A percentile compares a stretch with the other conserved stretches of the same genome.
These are phyloP conservation scores for Propsilocerus akamusi DNA, from an alignment of 1,140 invertebrate species.

Conservation along the genomic window DNA sequence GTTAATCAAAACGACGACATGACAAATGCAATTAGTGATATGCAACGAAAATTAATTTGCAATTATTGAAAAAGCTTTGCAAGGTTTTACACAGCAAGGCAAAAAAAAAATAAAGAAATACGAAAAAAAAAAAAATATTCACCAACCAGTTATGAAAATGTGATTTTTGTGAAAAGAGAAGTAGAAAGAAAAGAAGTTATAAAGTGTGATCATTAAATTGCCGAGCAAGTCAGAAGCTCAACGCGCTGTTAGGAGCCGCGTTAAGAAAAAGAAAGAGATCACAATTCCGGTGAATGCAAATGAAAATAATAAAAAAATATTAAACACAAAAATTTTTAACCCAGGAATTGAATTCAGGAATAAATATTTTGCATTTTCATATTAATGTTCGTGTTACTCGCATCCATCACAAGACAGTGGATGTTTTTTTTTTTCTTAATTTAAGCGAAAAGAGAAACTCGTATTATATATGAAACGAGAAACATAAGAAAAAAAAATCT, in stretches of 20 bases:
- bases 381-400: background rate
- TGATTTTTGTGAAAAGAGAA: background rate
- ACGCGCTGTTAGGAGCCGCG: background rate
- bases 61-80: background rate
- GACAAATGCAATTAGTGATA: background rate
- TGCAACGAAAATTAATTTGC: background rate
- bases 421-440: background rate
- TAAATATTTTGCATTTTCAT: background rate
- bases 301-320: too few species aligned
- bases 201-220: background rate
- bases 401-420: background rate
- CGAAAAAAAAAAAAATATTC: too few species aligned
- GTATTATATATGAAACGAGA: background rate
- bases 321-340: too few species aligned
- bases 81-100: too few species aligned
- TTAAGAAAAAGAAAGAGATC: background rate
- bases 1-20: too few species aligned
- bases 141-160: conserved; percentile 3
- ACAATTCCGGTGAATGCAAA: too few species aligned
- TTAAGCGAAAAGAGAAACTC: background rate
- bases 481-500: background rate
- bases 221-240: background rate
- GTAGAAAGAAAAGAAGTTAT: background rate
- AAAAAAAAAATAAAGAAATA: too few species aligned
- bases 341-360: background rate